Conservation (phyloP, 1,140 invertebrate species). For the Eubasilissa regina region DNA sequence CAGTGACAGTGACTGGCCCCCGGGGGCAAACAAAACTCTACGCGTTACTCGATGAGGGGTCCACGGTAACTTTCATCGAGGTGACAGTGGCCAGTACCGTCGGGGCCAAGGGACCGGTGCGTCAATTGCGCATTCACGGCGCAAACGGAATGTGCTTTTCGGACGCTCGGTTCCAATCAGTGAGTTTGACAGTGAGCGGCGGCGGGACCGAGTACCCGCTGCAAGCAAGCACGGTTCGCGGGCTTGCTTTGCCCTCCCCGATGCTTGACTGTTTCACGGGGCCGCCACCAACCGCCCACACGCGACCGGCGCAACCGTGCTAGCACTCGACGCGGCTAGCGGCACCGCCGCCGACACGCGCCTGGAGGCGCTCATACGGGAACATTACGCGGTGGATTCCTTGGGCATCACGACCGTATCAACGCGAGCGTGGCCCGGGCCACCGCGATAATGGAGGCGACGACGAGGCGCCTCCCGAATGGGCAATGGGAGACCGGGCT, state of each 20-base stretch:
- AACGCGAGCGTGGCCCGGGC: conserved; percentile 24
- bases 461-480: conserved; percentile 11
- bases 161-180: background rate
- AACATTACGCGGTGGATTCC: background rate
- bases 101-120: background rate
- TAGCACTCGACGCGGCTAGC: background rate
- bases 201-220: background rate
- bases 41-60: conserved; percentile 11
- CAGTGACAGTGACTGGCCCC: background rate
- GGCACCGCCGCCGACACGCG: background rate
- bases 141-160: background rate
- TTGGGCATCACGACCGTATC: background rate
- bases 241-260: background rate
- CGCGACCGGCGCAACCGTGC: background rate
- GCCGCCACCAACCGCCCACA: background rate
- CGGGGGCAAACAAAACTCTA: background rate
- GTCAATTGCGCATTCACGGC: background rate
- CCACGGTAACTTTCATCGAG: background rate
- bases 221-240: background rate
- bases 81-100: background rate
- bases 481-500: conserved; percentile 58
- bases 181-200: background rate
- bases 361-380: background rate
- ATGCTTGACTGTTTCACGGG: too few relatives aligned
- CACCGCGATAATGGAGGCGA: conserved; percentile 17